Conservation (phyloP, 2,888 invertebrate genomes). For the Andrena bucephala region DNA sequence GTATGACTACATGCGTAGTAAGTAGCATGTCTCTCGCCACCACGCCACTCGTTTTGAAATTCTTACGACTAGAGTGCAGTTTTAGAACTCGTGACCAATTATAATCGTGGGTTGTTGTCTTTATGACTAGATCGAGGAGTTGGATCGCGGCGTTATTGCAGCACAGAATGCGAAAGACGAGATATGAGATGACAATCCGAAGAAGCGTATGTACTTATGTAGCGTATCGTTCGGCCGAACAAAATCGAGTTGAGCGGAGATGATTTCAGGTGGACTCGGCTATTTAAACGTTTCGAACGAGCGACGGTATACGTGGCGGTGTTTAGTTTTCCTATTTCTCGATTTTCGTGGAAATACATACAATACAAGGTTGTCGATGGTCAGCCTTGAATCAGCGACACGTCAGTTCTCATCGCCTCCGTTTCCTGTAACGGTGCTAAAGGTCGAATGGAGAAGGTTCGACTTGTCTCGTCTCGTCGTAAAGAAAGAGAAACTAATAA, state of each 20-base stretch:
- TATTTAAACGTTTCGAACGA: neutral
- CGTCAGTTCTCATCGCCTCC: neutral
- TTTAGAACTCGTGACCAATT: neutral
- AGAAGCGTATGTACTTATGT: neutral
- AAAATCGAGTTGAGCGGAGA: neutral
- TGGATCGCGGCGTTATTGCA: neutral
- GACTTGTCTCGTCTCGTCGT: too few relatives aligned
- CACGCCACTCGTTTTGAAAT: neutral
- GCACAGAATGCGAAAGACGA: neutral
- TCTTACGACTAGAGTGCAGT: neutral
- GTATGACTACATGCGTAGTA: too few relatives aligned
- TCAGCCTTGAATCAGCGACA: conserved; percentile 21
- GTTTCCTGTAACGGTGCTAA: too few relatives aligned
- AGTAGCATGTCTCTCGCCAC: too few relatives aligned
- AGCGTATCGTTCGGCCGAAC: neutral
- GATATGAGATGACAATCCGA: neutral
- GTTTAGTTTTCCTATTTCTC: neutral
- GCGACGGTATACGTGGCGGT: neutral
- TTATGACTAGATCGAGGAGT: neutral
- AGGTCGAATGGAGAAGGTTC: too few relatives aligned
- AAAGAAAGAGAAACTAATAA: too few relatives aligned
- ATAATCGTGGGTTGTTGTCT: neutral
- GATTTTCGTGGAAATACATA: conserved; percentile 68
- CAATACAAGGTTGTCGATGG: conserved; percentile 65
- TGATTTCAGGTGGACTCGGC: neutral